Evolutionary conservation across 2,888 invertebrate genomes (phyloP).

Genomic region (Clunio marinus): DNA sequence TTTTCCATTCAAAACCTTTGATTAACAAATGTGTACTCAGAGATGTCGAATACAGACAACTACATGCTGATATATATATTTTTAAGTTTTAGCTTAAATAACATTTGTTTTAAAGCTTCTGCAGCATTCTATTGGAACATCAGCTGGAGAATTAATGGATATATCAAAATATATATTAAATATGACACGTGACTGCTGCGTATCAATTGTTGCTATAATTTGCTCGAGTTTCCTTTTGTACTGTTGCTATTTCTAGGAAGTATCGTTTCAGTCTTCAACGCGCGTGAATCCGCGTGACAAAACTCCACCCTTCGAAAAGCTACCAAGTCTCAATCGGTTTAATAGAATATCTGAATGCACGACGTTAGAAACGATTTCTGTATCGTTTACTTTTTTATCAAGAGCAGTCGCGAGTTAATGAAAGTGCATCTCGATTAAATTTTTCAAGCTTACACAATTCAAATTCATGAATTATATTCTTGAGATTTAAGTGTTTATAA

Average conservation of each 20-base stretch:
- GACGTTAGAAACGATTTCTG: not conserved
- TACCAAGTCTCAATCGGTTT: not conserved
- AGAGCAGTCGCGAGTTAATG: conserved; percentile 11
- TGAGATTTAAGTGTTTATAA: not conserved
- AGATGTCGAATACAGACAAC: too few relatives aligned
- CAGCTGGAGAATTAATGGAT: too few relatives aligned
- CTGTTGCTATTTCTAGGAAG: conserved; percentile 28
- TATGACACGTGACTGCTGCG: conserved; percentile 27
- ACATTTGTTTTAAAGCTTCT: too few relatives aligned
- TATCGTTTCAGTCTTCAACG: conserved; percentile 45
- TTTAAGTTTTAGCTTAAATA: too few relatives aligned
- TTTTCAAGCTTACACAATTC: too few relatives aligned
- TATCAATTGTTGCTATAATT: conserved; percentile 19
- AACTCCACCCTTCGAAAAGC: conserved; percentile 39
- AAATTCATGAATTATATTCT: not conserved
- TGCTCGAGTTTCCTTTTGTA: conserved; percentile 25
- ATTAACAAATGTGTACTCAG: too few relatives aligned
- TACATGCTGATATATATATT: too few relatives aligned
- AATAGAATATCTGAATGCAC: not conserved
- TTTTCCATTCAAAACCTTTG: too few relatives aligned
- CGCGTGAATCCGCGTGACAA: conserved; percentile 50
- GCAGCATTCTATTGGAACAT: too few relatives aligned
- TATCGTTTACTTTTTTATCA: conserved; percentile 24
- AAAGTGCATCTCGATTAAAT: conserved; percentile 11
- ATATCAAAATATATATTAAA: too few relatives aligned